Evolutionary conservation across 1,140 invertebrate genomes (phyloP).

Genomic region (Bombus balteatus): DNA sequence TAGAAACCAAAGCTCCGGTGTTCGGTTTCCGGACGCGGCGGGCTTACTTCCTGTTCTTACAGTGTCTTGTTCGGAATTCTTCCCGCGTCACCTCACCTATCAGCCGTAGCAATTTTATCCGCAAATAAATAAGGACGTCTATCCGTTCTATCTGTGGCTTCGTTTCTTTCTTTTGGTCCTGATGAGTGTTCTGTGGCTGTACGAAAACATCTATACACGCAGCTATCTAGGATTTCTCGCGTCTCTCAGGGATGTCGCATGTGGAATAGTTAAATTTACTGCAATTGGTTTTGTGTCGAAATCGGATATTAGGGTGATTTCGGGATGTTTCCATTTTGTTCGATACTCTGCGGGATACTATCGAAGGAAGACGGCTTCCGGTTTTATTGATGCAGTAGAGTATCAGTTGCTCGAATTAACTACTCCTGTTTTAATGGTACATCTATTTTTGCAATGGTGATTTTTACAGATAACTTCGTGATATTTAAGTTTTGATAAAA

Average conservation of each 20-base stretch:
- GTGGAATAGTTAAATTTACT: slow-evolving; percentile 38
- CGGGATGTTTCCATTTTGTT: background rate
- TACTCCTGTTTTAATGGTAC: background rate
- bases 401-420: slow-evolving; percentile 4
- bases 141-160: slow-evolving; percentile 27
- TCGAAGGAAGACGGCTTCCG: background rate
- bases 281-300: slow-evolving; percentile 9
- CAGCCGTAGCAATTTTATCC: slow-evolving; percentile 41
- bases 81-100: slow-evolving; percentile 46
- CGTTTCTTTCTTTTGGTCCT: slow-evolving; percentile 7
- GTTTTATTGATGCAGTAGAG: background rate
- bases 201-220: too few relatives aligned
- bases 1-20: background rate
- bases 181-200: background rate
- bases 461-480: background rate
- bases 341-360: background rate
- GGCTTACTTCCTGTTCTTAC: slow-evolving; percentile 10
- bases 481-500: background rate
- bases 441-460: background rate
- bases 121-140: slow-evolving; percentile 71
- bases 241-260: background rate
- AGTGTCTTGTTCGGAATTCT: slow-evolving; percentile 52
- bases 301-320: slow-evolving; percentile 10
- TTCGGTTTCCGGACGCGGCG: slow-evolving; percentile 15
- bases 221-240: background rate